phyloP scores from a whole-genome alignment of 2,113 vertebrate species.

The Ceratotherium simum region DNA sequence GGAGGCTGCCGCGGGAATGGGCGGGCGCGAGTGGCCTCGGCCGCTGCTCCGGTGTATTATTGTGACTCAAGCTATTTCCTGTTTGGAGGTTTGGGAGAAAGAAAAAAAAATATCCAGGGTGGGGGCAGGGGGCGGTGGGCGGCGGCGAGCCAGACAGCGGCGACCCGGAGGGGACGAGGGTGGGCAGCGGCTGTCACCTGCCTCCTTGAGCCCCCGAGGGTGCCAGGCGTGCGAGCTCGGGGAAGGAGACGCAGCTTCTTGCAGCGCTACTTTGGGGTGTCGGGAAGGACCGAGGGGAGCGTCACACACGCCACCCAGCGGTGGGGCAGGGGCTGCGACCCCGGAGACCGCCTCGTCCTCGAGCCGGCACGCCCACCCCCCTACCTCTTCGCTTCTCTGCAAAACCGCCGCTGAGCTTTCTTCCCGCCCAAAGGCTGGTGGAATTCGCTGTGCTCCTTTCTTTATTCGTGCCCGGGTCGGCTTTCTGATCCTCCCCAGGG shows the following conservation, averaged over 20 bases:
- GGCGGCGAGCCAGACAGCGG: not conserved
- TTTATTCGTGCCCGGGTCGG: not conserved
- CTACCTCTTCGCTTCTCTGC: not conserved
- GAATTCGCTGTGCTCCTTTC: not conserved
- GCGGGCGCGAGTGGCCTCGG: slow-evolving; percentile 43
- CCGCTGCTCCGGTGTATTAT: slow-evolving; percentile 62
- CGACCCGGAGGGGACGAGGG: not conserved
- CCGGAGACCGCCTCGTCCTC: not conserved
- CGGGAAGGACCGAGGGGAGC: not conserved
- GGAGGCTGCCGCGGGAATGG: slow-evolving; percentile 42
- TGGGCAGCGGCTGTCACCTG: slow-evolving; percentile 48
- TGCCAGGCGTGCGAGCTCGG: not conserved
- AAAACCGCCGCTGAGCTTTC: not conserved
- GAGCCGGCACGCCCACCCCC: not conserved
- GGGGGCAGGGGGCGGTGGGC: not conserved
- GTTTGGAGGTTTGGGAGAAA: slow-evolving; percentile 72
- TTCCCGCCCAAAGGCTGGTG: not conserved
- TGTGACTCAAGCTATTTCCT: slow-evolving; percentile 82
- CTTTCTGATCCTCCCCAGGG: not conserved
- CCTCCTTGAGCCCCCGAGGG: not conserved
- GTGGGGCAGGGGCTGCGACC: not conserved
- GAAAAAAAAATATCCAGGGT: not conserved
- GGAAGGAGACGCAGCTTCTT: not conserved
- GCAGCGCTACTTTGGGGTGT: not conserved
- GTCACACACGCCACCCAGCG: slow-evolving; percentile 45